These are phyloP conservation scores for Donacobius atricapilla DNA, from an alignment of 2,113 vertebrate genomes.

Conservation along the genomic window DNA sequence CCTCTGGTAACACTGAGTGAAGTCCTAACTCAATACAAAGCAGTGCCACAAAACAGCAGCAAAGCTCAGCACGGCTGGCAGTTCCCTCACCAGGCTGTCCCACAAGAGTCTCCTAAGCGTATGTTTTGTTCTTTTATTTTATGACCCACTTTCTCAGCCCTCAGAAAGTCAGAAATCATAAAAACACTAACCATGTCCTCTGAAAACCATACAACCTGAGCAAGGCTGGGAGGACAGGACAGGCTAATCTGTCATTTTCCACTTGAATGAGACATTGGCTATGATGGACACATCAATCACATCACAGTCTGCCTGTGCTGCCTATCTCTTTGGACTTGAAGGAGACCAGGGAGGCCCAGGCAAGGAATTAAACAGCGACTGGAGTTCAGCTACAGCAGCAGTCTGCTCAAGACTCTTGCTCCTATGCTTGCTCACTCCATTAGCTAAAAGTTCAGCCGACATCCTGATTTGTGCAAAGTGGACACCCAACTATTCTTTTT, in stretches of 20 bases:
- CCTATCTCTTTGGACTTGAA: not conserved
- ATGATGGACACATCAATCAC: fast-evolving
- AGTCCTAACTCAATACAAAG: not conserved
- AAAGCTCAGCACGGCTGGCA: not conserved
- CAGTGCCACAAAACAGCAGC: not conserved
- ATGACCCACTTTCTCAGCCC: not conserved
- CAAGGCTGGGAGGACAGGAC: not conserved
- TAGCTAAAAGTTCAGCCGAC: not conserved
- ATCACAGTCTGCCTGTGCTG: not conserved
- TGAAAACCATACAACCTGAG: not conserved
- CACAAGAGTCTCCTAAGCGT: not conserved
- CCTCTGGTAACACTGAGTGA: not conserved
- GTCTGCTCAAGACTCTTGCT: not conserved
- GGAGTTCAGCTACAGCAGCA: not conserved
- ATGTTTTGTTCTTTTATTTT: not conserved
- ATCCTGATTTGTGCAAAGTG: not conserved
- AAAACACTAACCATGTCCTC: not conserved
- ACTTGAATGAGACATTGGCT: not conserved
- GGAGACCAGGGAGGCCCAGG: not conserved
- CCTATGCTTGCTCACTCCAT: not conserved
- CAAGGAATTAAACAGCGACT: not conserved
- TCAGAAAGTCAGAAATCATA: not conserved
- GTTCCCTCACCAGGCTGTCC: not conserved
- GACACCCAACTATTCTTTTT: not conserved
- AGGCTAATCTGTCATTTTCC: not conserved